A percentile compares a stretch with the other conserved stretches of the same genome.
Evolutionary conservation across 2,113 vertebrate species (phyloP).

Genomic region (Chaetodon auriga): DNA sequence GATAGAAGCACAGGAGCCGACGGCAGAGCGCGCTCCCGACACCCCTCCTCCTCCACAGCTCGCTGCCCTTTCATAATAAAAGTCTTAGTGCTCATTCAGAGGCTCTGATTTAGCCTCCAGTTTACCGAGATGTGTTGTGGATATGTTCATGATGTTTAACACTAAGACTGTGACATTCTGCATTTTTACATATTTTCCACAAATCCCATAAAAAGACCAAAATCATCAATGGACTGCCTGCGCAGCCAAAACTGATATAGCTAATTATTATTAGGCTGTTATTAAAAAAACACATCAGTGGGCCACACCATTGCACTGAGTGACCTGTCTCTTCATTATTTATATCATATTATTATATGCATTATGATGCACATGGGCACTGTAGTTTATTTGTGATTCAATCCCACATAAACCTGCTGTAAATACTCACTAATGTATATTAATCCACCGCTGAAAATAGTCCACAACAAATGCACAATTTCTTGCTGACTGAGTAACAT

Average conservation of each 20-base stretch:
- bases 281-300: neutral
- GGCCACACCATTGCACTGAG: neutral
- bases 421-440: neutral
- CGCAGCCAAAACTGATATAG: neutral
- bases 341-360: no score
- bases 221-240: neutral
- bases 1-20: slow-evolving; percentile 19
- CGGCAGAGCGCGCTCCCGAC: slow-evolving; percentile 47
- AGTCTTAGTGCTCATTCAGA: neutral
- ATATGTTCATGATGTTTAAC: neutral
- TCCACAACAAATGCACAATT: neutral
- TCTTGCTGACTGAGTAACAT: neutral
- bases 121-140: neutral
- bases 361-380: no score
- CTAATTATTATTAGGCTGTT: neutral
- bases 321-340: no score
- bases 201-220: neutral
- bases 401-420: neutral
- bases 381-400: neutral
- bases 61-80: slow-evolving; percentile 40
- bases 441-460: neutral
- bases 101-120: no score
- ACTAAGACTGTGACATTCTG: neutral
- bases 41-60: neutral
- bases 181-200: no score